Evolutionary conservation across 2,797 vertebrate genomes (phyloP), one percentile per base, ranked within the genome.

Genomic region (Tapera naevia): DNA sequence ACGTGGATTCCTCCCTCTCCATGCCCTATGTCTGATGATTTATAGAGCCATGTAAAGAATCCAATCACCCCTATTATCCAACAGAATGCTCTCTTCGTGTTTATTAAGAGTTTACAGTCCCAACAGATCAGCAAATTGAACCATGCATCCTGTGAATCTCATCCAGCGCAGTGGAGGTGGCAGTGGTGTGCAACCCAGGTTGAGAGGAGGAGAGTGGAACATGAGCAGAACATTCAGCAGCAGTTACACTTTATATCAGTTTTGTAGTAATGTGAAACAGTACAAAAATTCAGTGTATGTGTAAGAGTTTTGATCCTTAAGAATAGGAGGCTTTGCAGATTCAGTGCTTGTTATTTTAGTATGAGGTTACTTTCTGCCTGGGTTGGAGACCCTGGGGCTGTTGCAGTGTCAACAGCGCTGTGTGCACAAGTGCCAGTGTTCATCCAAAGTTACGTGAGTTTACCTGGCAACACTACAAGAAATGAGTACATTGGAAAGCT

Each of bases 51-150:
- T 65, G 58, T 91, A 89, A 91, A 93, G 54, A 94, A 94, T 92
- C 80, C 84, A 95, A 1, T 92, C 91, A 88, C 57, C 58, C n/a
- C 54, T 88, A 48, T 88, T 92, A 89, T 24, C 57, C 82, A 78
- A 66, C 89, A 93, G 91, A 88, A 93, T 72, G 86, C 46, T 89
- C 25, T 86, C 75, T 91, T 88, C 58, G 35, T 62, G 70, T 94
- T 91, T 94, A 83, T 93, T 82, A 89, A 88, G 88, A 80, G 69
- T 61, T 95, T 86, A 80, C 85, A 83, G 72, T 32, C 57, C 72
- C 0, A 0, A 61, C 57, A 91, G 81, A 80, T 82, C 48, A 46
- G 69, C 79, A 50, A 8, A 57, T 43, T 60, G 66, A 80, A 5
- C 61, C 0, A 0, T 76, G 53, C 57, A n/a, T 80, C 45, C 87